These are phyloP conservation scores for Castor canadensis DNA, from an alignment of 2,113 vertebrate species.

Conservation along the genomic window DNA sequence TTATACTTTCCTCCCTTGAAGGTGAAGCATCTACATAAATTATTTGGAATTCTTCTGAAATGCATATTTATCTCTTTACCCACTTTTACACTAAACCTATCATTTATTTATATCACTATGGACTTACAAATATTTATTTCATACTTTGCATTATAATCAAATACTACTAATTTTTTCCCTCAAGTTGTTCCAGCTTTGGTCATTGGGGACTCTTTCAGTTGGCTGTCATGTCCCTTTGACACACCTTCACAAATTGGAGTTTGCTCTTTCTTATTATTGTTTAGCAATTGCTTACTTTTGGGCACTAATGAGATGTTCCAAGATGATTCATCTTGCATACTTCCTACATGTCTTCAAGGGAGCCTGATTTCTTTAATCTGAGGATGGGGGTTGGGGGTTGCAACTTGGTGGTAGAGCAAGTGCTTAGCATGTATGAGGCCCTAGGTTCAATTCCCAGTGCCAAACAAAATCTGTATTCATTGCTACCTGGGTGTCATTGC, in stretches of 20 bases:
- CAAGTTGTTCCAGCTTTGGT: not conserved
- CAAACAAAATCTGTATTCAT: not conserved
- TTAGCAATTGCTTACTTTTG: not conserved
- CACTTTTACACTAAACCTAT: not conserved
- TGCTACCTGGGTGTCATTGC: not conserved
- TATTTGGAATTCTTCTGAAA: constrained; percentile 4
- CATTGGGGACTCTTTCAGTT: not conserved
- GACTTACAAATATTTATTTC: not conserved
- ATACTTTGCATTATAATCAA: not conserved
- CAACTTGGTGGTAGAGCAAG: not conserved
- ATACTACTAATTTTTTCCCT: not conserved
- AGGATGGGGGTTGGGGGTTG: not conserved
- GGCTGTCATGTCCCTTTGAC: not conserved
- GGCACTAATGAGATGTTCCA: not conserved
- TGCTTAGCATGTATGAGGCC: not conserved
- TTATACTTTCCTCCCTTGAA: not conserved
- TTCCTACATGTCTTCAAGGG: not conserved
- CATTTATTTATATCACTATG: not conserved
- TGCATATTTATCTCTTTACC: not conserved
- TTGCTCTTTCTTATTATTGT: not conserved
- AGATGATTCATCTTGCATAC: not conserved
- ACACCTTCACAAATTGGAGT: not conserved
- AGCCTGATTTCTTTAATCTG: not conserved
- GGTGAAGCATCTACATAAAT: not conserved
- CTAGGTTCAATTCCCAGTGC: not conserved